These are phyloP conservation scores for Bos taurus DNA, from an alignment of 2,113 vertebrate species.

Conservation along the genomic window DNA sequence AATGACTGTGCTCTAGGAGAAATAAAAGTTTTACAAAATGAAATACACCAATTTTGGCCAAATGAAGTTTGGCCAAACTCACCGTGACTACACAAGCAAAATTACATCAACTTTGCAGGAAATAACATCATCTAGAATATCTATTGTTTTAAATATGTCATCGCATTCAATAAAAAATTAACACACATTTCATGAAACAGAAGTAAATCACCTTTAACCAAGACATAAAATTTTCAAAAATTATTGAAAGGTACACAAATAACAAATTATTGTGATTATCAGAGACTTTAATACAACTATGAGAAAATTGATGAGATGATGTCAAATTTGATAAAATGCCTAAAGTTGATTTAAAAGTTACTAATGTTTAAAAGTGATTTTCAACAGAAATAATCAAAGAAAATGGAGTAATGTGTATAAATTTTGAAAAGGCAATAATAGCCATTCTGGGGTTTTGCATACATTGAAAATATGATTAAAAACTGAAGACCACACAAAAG, in stretches of 20 bases:
- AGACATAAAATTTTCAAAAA: background rate
- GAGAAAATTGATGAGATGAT: background rate
- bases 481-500: background rate
- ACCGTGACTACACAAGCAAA: background rate
- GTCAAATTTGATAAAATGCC: background rate
- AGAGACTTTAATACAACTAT: background rate
- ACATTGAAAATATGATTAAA: background rate
- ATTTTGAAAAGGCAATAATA: background rate
- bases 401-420: background rate
- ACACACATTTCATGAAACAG: background rate
- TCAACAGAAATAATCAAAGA: background rate
- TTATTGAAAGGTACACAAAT: background rate
- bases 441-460: background rate
- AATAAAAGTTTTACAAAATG: background rate
- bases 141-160: background rate
- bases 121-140: background rate
- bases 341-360: background rate
- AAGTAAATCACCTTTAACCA: background rate
- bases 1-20: background rate
- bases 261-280: background rate
- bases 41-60: background rate
- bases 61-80: background rate
- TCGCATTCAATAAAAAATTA: background rate
- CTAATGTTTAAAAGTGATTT: background rate
- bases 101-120: background rate